Base-by-base conservation (phyloP, 2,888 invertebrate genomes). In the Endotricha flammealis region DNA sequence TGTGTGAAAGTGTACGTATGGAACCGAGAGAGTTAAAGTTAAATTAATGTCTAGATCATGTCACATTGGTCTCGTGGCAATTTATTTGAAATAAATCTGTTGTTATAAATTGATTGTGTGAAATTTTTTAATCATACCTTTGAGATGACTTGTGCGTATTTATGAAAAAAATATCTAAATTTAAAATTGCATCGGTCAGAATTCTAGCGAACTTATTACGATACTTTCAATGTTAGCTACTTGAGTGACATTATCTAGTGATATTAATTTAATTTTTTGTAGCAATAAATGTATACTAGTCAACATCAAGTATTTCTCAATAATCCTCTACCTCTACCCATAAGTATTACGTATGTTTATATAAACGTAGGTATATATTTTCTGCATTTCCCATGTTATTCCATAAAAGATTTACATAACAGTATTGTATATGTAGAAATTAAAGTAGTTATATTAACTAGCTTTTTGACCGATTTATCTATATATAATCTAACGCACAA, bases 31-130 rank as follows among this genome's bases (percentile, higher is more conserved):
- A 77, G 74, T 75, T 65, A 69, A 80, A 80, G 69, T 82, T 86
- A 80, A 87, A 87, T 87, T 87, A 86, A 87, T 86, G 81, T 87
- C 87, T 87, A 87, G 87, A 87, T 86, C 76, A 82, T 87, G 87
- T 87, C 87, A 87, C 87, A 87, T 64, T 72, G 77, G 72, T 80
- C 75, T 79, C 79, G 87, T 87, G 87, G 87, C 87, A 87, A 78
- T 74, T 80, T 83, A 77, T 82, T 77, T 76, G 74, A 83, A 86
- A 86, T 86, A 86, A 86, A 86, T 81, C 83, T 86, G 80, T 86
- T 85, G 82, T 85, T 81, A 76, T 72, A 73, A 79, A 61, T 65
- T 29, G 68, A 54, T 57, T 75, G 83, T 86, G 80, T 81, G 64
- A 72, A 77, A 68, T 83, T 82, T 72, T 75, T 86, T 83, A n/a